Conservation (phyloP, 2,797 vertebrate species). For the Gymnothorax reevesii region DNA sequence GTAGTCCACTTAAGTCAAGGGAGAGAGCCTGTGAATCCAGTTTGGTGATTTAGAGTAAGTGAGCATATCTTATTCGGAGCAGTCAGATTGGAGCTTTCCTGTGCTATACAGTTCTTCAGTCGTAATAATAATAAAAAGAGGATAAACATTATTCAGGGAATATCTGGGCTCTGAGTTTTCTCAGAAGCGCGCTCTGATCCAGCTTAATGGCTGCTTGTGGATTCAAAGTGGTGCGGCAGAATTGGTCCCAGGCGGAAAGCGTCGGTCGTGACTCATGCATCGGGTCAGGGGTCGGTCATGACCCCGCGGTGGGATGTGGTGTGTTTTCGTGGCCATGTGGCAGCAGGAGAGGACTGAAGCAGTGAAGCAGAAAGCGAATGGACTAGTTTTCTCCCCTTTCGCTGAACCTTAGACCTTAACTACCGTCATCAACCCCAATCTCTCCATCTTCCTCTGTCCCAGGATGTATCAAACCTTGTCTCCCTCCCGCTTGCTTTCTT, state of each 20-base stretch:
- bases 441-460: neutral
- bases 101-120: neutral
- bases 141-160: neutral
- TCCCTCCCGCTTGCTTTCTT: neutral
- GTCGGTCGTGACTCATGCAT: neutral
- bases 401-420: neutral
- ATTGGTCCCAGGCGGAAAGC: neutral
- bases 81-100: neutral
- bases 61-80: neutral
- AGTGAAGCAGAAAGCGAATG: neutral
- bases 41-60: neutral
- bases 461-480: too few species aligned
- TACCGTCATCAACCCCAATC: neutral
- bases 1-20: neutral
- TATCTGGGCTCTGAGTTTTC: neutral
- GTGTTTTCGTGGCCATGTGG: neutral
- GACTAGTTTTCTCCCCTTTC: neutral
- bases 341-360: neutral
- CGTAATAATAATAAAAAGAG: conserved; percentile 7
- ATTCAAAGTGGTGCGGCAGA: neutral
- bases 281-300: neutral
- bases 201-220: neutral
- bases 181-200: neutral
- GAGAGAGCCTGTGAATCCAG: neutral
- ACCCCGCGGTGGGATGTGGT: neutral